Base-by-base conservation (phyloP, 2,797 vertebrate species). In the Chaunax sp. region DNA sequence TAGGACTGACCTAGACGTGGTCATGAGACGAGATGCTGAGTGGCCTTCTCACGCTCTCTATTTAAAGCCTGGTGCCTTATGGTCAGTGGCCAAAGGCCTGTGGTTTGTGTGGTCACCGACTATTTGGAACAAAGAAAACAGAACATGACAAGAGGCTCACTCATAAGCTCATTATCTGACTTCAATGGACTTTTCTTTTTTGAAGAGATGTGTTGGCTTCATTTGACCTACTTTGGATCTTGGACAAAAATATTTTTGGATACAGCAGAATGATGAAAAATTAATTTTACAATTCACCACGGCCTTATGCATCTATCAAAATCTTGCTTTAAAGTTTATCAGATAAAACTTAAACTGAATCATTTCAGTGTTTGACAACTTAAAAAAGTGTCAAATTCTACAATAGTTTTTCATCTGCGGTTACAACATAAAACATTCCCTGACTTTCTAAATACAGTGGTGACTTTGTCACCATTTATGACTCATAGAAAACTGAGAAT, bases 31-130 rank as follows among this genome's bases (percentile, higher is more conserved):
- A 81, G 70, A 88, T 59, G 67, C 76, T 50, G 20, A 30, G 50
- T 9, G 30, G 46, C 77, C 78, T 91, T 92, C 92, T 92, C 93
- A 92, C 81, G 82, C 57, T 49, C 54, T 84, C 82, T 88, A 92
- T 93, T 93, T 90, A 87, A 89, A 91, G 85, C 38, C 22, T 7
- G 13, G 43, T 72, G 83, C 78, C 73, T 78, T 60, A 66, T 86
- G 86, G 88, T 87, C 79, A 87, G 78, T 57, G 71, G 67, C 78
- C 72, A 81, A 60, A 80, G 76, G 77, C 76, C 62, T 69, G 67
- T 66, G 83, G 87, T 82, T 77, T 66, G 65, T 72, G 76, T 78
- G 83, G 82, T 80, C 66, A 64, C 53, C 60, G 49, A 59, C 61
- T 64, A 72, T 69, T 61, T 51, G 68, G 62, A 77, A 81, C 77